Conservation (phyloP, 2,888 invertebrate species). For the Trissolcus japonicus region DNA sequence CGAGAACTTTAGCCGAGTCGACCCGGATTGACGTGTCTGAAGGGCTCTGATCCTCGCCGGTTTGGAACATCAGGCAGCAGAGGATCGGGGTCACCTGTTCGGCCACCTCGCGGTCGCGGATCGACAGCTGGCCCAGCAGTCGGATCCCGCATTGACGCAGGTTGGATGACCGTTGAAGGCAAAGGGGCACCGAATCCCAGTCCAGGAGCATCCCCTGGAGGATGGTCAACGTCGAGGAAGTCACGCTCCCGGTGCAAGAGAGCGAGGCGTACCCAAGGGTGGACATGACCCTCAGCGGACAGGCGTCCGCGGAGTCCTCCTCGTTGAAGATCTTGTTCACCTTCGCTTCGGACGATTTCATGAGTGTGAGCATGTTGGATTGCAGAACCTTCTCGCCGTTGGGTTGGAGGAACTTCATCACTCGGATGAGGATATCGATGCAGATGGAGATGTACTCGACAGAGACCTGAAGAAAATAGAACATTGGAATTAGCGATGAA, state of each 20-base stretch:
- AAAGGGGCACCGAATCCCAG: slow-evolving; percentile 63
- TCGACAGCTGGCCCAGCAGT: slow-evolving; percentile 80
- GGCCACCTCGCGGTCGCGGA: slow-evolving; percentile 82
- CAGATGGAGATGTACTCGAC: slow-evolving; percentile 64
- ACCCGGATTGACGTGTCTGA: slow-evolving; percentile 78
- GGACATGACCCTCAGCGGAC: slow-evolving; percentile 66
- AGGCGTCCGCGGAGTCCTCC: slow-evolving; percentile 50
- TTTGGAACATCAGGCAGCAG: slow-evolving; percentile 79
- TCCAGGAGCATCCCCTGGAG: slow-evolving; percentile 69
- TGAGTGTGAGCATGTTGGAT: slow-evolving; percentile 61
- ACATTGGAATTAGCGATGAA: no score
- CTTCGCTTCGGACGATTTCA: slow-evolving; percentile 65
- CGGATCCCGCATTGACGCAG: slow-evolving; percentile 76
- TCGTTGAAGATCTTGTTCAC: slow-evolving; percentile 64
- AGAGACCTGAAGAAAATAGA: slow-evolving; percentile 17
- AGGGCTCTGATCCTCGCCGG: slow-evolving; percentile 71
- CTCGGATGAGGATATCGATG: slow-evolving; percentile 66
- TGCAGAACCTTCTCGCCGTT: slow-evolving; percentile 52
- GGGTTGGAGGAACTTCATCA: slow-evolving; percentile 60
- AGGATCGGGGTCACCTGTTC: slow-evolving; percentile 81
- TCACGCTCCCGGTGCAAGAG: slow-evolving; percentile 64
- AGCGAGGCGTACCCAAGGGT: slow-evolving; percentile 71
- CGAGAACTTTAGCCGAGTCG: slow-evolving; percentile 82
- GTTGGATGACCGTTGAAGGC: slow-evolving; percentile 57
- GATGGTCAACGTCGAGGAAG: slow-evolving; percentile 62